phyloP scores from a whole-genome alignment of 2,888 invertebrate genomes.

The Petrophora chlorosata region DNA sequence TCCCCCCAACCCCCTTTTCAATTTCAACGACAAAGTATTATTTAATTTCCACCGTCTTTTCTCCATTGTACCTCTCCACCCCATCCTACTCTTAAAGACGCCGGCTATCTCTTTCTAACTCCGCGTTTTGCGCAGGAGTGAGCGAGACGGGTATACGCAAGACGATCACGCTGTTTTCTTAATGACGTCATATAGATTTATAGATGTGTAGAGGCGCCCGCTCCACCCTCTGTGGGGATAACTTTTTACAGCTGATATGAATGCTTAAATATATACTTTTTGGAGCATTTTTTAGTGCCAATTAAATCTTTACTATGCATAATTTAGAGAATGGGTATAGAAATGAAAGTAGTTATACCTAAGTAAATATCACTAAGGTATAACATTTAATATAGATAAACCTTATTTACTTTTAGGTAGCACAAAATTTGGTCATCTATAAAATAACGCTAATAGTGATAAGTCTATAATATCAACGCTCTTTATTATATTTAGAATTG shows the following conservation, averaged over 20 bases:
- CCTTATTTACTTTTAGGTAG: no score
- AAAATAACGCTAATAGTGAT: no score
- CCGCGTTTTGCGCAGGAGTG: constrained; percentile 49
- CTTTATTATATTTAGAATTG: no score
- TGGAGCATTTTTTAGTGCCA: constrained; percentile 15
- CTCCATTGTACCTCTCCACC: constrained; percentile 73
- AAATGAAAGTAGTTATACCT: no score
- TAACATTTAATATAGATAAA: no score
- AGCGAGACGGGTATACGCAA: constrained; percentile 69
- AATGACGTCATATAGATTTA: constrained; percentile 82
- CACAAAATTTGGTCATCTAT: no score
- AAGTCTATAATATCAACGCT: no score
- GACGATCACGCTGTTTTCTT: constrained; percentile 77
- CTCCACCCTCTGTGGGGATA: constrained; percentile 54
- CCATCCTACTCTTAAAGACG: constrained; percentile 65
- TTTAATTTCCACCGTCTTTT: constrained; percentile 82
- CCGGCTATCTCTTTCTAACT: constrained; percentile 52
- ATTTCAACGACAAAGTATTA: constrained; percentile 83
- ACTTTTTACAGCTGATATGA: constrained; percentile 57
- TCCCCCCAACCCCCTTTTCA: constrained; percentile 66
- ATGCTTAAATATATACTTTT: constrained; percentile 24
- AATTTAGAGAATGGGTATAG: constrained; percentile 8
- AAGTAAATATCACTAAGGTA: no score
- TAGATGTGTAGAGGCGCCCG: constrained; percentile 63
- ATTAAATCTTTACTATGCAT: background rate